Conservation (phyloP, 1,140 invertebrate species). For the Cyphomyrmex costatus region DNA sequence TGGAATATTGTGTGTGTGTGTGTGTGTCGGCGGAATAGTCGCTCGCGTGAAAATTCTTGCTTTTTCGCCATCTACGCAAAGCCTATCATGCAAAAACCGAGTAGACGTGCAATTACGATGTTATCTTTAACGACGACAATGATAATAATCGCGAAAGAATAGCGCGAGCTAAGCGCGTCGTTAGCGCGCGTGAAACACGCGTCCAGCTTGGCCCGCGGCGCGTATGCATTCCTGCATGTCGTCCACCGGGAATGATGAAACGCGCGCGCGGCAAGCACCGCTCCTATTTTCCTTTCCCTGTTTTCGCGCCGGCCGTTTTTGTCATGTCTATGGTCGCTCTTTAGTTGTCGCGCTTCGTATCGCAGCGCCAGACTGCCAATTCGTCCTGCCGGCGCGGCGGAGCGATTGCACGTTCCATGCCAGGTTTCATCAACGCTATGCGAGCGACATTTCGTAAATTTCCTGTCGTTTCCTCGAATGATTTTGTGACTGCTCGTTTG, state of each 20-base stretch:
- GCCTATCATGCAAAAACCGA: neutral
- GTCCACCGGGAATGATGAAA: slow-evolving; percentile 47
- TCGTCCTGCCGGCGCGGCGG: neutral
- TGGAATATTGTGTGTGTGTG: too few relatives aligned
- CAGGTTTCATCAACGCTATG: neutral
- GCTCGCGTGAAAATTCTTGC: slow-evolving; percentile 58
- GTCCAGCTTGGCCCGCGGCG: slow-evolving; percentile 36
- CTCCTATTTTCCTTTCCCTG: slow-evolving; percentile 27
- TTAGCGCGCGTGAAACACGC: slow-evolving; percentile 35
- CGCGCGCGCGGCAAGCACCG: slow-evolving; percentile 1
- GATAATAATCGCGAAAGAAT: slow-evolving; percentile 68
- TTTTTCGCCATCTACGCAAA: neutral
- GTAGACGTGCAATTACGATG: slow-evolving; percentile 34
- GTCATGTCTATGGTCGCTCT: slow-evolving; percentile 16
- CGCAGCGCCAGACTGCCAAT: neutral
- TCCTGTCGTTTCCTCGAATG: neutral
- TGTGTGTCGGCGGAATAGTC: slow-evolving; percentile 50
- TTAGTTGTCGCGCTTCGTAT: neutral
- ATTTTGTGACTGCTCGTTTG: neutral
- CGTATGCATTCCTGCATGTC: slow-evolving; percentile 50
- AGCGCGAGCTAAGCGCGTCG: slow-evolving; percentile 57
- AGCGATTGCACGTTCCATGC: neutral
- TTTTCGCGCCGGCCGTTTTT: slow-evolving; percentile 47
- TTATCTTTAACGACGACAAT: slow-evolving; percentile 64
- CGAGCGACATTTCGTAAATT: slow-evolving; percentile 26